Evolutionary conservation across 2,113 vertebrate genomes (phyloP).

Genomic region (Ochotona curzoniae): DNA sequence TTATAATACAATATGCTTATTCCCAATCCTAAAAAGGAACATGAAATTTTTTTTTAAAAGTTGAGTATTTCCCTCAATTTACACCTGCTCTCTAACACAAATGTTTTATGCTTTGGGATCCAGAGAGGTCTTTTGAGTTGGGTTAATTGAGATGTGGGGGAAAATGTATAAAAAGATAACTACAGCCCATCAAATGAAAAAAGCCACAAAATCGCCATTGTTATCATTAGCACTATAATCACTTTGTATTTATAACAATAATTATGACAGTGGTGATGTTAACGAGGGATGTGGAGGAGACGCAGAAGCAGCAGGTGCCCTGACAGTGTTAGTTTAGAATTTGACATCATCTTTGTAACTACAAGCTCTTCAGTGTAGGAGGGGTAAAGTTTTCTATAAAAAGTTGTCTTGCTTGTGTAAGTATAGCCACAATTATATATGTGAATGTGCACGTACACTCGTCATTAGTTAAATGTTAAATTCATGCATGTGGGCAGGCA

Average conservation of each 20-base stretch:
- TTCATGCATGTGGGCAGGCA: background rate
- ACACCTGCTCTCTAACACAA: background rate
- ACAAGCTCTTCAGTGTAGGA: background rate
- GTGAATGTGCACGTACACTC: no score
- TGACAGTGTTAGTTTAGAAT: conserved; percentile 4
- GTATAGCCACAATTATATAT: background rate
- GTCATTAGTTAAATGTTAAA: background rate
- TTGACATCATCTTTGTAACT: background rate
- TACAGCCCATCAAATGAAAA: conserved; percentile 40
- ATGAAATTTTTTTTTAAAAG: no score
- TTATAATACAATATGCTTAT: background rate
- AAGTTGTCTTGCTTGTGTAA: background rate
- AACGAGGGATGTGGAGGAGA: background rate
- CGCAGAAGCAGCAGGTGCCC: background rate
- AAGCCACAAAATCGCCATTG: conserved; percentile 20
- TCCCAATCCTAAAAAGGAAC: background rate
- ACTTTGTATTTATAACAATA: conserved; percentile 18
- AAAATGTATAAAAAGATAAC: conserved; percentile 44
- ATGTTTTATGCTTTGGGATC: conserved; percentile 19
- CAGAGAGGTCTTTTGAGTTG: conserved; percentile 19
- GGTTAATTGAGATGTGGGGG: conserved; percentile 43
- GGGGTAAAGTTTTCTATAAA: background rate
- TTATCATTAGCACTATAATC: conserved; percentile 48
- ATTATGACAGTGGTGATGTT: conserved; percentile 5
- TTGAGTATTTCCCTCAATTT: background rate